Evolutionary conservation across 2,888 invertebrate genomes (phyloP), one percentile per base, ranked within the genome.

Genomic region (Brachyopa scutellaris): DNA sequence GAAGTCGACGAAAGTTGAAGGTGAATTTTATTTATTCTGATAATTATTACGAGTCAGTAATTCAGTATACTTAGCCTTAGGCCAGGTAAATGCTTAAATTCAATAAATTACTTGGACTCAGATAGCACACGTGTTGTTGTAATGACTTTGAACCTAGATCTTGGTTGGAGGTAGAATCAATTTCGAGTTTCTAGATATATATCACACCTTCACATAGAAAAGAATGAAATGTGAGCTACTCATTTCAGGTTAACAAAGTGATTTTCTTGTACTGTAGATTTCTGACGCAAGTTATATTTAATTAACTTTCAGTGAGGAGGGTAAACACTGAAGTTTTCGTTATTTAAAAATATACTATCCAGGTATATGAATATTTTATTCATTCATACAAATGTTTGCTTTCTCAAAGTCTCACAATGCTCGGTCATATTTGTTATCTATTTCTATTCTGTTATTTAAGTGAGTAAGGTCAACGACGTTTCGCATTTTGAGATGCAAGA

Each of bases 21-120:
- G 62, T 49, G 47, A 33, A 38, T 15, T 15, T 47, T 49, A 47
- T 47, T 62, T 21, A 47, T 47, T 61, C 31, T 51, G 21, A 19
- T 47, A 21, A 49, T 62, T 47, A 7, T 36, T 21, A 36, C 9
- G 33, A 15, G 19, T 5, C 13, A 7, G n/a, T n/a, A n/a, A n/a
- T n/a, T n/a, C n/a, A n/a, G n/a, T n/a, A n/a, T n/a, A n/a, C 4
- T 26, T 15, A 8, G 29, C 49, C 9, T 4, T 2, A 8, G 49
- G 29, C 49, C 26, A 49, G 49, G 47, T 26, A 11, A 23, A 23
- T 11, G 9, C 47, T n/a, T n/a, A 36, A 13, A 38, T 4, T 7
- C 8, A 15, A 36, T 1, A 13, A 15, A 13, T 15, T 15, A 38
- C 38, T 17, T 11, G 17, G 40, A 40, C 15, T 40, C n/a, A n/a